Evolutionary conservation across 2,113 vertebrate genomes (phyloP), one percentile per base, ranked within the genome.

Genomic region (Cebus imitator): DNA sequence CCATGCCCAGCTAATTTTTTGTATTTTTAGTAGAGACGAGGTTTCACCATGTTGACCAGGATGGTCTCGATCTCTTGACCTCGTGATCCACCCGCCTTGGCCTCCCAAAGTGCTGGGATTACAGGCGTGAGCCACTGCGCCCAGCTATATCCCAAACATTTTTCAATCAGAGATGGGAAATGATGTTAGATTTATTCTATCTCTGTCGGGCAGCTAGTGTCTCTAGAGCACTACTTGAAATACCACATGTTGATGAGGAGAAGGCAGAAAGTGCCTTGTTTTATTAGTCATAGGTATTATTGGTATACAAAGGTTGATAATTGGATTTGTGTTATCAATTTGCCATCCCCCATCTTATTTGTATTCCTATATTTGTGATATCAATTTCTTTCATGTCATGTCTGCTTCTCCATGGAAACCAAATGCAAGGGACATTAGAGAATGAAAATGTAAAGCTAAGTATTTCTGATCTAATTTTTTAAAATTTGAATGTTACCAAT

Each of bases 401-500:
- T 66, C 35, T 90, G 6, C 13, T 48, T 93, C 75, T 72, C 75
- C 10, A 18, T 21, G 25, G 17, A 86, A 73, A 10, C 14, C 45
- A 89, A 95, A 93, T 91, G 18, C 35, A 93, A 93, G 35, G 30
- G 14, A 84, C 27, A 81, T 43, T 6, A 96, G 43, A 68, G 8
- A 43, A 76, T 7, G 43, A 25, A 86, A 23, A 68, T n/a, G 21
- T 43, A 90, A 20, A 80, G 2, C 5, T 87, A 48, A 84, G n/a
- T 93, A 91, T 83, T 97, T 94, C 13, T 81, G 25, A 78, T 68
- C 27, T 84, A 50, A 86, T n/a, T 50, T 14, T 79, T 12, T 81
- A 83, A 80, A 94, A 95, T 75, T 75, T 79, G 37, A 79, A 37
- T 94, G 75, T 95, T 78, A 48, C 68, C 88, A 86, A 89, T 32